Evolutionary conservation across 1,140 invertebrate species (phyloP), one percentile per base, ranked within the genome.

Genomic region (Bombus huntii): DNA sequence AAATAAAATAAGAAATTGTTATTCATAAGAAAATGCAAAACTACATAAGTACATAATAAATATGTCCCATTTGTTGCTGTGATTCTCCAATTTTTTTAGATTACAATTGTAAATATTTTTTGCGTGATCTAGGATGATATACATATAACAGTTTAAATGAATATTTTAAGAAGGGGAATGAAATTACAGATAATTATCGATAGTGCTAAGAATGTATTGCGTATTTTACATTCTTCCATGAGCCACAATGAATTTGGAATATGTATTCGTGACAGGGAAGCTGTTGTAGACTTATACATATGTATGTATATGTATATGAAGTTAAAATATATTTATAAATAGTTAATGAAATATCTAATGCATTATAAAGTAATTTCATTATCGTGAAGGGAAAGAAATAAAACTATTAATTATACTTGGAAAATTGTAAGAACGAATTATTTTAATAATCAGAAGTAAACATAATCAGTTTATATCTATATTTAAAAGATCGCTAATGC

Each of bases 101-200:
- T 81, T 81, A 59, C 71, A 68, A 39, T 74, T 85, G 84, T 85
- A 85, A 74, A 85, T 65, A 85, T 68, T 57, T 81, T 81, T 81
- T 85, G 71, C 47, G 44, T 31, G 37, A 65, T 47, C n/a, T 85
- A 72, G 68, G 8, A n/a, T 37, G 39, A n/a, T 80, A 42, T 47
- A n/a, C 65, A 42, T 47, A 57, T 59, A 77, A 13, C 66, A 78
- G 47, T 37, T 62, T 70, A 70, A 71, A 84, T 68, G 53, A 75
- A 37, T 47, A 47, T 28, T 9, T 62, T n/a, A 59, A 59, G 39
- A 76, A 39, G 18, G 22, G 5, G 25, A 62, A 78, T 59, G 59
- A 72, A 68, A 81, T 81, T 59, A 18, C 42, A 62, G 59, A 18
- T 59, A 44, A 62, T 22, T 13, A 81, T 59, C 10, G 4, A 1